A percentile compares a stretch with the other conserved stretches of the same genome.
phyloP scores from a whole-genome alignment of 2,888 invertebrate genomes.

The Netelia virgata region DNA sequence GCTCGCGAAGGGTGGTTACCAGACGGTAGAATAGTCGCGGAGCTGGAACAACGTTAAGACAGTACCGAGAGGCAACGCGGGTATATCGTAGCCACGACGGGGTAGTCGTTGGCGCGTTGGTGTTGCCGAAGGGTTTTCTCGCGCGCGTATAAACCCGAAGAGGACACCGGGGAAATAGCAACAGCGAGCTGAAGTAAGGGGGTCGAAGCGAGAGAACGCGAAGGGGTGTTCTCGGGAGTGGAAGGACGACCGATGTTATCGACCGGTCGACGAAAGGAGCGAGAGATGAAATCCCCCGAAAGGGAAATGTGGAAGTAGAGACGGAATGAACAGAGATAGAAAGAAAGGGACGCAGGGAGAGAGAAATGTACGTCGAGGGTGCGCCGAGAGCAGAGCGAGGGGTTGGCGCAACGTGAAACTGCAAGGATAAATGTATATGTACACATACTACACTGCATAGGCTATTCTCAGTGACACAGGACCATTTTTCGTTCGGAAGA shows the following conservation, averaged over 20 bases:
- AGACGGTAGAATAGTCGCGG: slow-evolving; percentile 24
- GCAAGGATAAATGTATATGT: slow-evolving; percentile 40
- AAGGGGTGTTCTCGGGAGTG: slow-evolving; percentile 45
- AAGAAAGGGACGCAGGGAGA: slow-evolving; percentile 36
- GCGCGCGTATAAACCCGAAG: slow-evolving; percentile 40
- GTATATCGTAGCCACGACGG: slow-evolving; percentile 31
- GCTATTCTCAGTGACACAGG: background rate
- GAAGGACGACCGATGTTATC: slow-evolving; percentile 66
- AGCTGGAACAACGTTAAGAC: slow-evolving; percentile 4
- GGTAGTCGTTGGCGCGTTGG: slow-evolving; percentile 31
- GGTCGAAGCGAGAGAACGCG: slow-evolving; percentile 13
- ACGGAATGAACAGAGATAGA: slow-evolving; percentile 38
- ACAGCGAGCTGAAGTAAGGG: slow-evolving; percentile 33
- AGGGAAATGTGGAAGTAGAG: slow-evolving; percentile 39
- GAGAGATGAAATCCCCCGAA: slow-evolving; percentile 53
- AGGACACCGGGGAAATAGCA: slow-evolving; percentile 59
- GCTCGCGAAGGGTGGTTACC: slow-evolving; percentile 15
- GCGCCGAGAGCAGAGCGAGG: slow-evolving; percentile 52
- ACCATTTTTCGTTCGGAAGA: background rate
- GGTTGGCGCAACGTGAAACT: slow-evolving; percentile 58
- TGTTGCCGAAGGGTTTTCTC: slow-evolving; percentile 58
- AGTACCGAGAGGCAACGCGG: background rate
- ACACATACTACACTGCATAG: background rate
- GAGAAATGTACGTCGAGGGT: slow-evolving; percentile 42
- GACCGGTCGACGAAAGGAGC: slow-evolving; percentile 58